Percentiles rank a stretch among this genome's conserved stretches.
These are phyloP conservation scores for Cyaniris semiargus DNA, from an alignment of 2,888 invertebrate genomes.

Conservation along the genomic window DNA sequence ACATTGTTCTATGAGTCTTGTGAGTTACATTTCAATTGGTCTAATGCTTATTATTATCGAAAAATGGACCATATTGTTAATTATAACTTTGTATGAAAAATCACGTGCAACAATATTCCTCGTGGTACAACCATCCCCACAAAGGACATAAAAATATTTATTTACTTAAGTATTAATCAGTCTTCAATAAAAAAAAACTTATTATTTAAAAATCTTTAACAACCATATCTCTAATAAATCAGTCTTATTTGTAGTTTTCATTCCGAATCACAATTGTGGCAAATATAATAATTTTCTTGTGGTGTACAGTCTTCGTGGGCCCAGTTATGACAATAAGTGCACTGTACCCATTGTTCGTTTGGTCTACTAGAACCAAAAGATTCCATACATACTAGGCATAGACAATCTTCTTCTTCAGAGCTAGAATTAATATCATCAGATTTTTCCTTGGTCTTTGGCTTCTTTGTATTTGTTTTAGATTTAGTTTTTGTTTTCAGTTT, in stretches of 20 bases:
- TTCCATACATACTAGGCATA: constrained; percentile 39
- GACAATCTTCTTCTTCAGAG: constrained; percentile 32
- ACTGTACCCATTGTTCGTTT: constrained; percentile 37
- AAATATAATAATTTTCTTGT: constrained; percentile 8
- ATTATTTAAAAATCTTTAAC: constrained; percentile 2
- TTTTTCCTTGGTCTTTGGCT: constrained; percentile 34
- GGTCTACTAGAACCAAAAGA: constrained; percentile 35
- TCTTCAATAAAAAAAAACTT: constrained; percentile 8
- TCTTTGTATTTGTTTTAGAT: constrained; percentile 34
- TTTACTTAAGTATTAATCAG: constrained; percentile 8
- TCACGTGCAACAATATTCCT: constrained; percentile 8
- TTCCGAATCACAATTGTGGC: constrained; percentile 1
- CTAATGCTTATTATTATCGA: constrained; percentile 8
- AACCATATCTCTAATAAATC: constrained; percentile 8
- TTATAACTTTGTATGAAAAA: constrained; percentile 2
- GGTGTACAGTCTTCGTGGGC: constrained; percentile 8
- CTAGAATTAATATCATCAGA: constrained; percentile 33
- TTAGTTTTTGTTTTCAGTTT: constrained; percentile 36
- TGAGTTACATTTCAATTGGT: background rate
- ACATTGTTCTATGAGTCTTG: background rate
- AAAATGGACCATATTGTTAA: background rate
- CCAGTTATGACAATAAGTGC: constrained; percentile 24
- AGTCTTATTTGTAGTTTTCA: constrained; percentile 8
- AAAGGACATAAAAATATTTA: constrained; percentile 2
- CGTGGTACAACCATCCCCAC: constrained; percentile 6